phyloP scores from a whole-genome alignment of 1,140 invertebrate genomes.

The Metopolophium dirhodum region DNA sequence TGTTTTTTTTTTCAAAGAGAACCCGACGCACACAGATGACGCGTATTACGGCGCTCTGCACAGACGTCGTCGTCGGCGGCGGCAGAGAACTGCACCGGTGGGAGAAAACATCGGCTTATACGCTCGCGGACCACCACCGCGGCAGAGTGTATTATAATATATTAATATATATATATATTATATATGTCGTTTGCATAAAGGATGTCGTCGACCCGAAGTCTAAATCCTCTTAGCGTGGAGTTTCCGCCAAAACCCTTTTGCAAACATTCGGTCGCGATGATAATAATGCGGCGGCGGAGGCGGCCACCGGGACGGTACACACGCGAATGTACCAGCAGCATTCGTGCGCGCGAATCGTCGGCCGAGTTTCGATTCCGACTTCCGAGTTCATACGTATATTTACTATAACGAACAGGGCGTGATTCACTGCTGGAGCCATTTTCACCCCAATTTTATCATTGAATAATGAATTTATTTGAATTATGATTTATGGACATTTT shows the following conservation, averaged over 20 bases:
- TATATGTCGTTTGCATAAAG: constrained; percentile 35
- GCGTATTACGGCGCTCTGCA: no score
- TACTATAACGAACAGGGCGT: not conserved
- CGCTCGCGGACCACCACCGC: not conserved
- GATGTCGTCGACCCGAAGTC: constrained; percentile 25
- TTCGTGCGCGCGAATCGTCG: not conserved
- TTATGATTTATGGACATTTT: not conserved
- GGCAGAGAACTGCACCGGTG: no score
- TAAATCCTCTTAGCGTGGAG: constrained; percentile 31
- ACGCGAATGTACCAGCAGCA: not conserved
- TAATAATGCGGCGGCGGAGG: not conserved
- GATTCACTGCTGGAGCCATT: not conserved
- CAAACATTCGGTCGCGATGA: constrained; percentile 27
- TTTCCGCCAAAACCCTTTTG: constrained; percentile 18
- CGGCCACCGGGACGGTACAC: not conserved
- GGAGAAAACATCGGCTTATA: not conserved
- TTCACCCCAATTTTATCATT: not conserved
- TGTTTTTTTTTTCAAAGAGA: constrained; percentile 2
- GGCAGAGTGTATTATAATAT: constrained; percentile 6
- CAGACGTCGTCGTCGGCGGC: no score
- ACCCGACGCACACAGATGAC: not conserved
- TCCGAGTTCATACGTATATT: not conserved
- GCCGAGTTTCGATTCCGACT: constrained; percentile 13
- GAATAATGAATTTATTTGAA: not conserved
- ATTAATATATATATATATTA: not conserved